phyloP scores from a whole-genome alignment of 2,888 invertebrate genomes.

The Eristalis tenax region DNA sequence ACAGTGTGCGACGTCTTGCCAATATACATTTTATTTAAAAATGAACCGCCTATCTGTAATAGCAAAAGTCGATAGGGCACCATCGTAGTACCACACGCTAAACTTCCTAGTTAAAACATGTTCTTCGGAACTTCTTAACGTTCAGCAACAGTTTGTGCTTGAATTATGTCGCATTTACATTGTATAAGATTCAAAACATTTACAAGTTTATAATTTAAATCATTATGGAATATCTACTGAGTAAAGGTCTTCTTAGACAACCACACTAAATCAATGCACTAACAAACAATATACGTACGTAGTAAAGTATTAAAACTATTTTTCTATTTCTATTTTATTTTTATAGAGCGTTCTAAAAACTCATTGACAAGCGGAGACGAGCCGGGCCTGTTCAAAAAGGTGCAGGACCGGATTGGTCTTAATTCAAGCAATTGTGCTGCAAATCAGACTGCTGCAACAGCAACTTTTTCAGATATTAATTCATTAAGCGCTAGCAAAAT shows the following conservation, averaged over 20 bases:
- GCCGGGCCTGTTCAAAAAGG: constrained; percentile 84
- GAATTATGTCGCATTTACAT: not conserved
- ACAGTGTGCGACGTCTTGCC: too few relatives aligned
- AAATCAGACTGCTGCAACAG: constrained; percentile 75
- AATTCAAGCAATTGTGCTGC: constrained; percentile 78
- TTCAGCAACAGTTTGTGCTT: not conserved
- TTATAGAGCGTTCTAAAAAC: constrained; percentile 89
- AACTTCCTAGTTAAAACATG: not conserved
- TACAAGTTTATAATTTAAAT: too few relatives aligned
- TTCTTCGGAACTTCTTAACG: not conserved
- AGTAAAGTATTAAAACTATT: not conserved
- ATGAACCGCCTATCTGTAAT: too few relatives aligned
- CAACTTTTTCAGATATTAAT: constrained; percentile 75
- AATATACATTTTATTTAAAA: too few relatives aligned
- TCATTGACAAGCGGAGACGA: constrained; percentile 85
- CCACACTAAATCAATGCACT: too few relatives aligned
- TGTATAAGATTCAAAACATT: too few relatives aligned
- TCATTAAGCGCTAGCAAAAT: constrained; percentile 78
- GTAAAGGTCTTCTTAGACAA: too few relatives aligned
- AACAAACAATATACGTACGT: too few relatives aligned
- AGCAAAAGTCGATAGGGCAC: too few relatives aligned
- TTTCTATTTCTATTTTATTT: constrained; percentile 46
- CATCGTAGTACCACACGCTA: too few relatives aligned
- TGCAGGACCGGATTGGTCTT: constrained; percentile 83
- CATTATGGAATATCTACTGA: too few relatives aligned